phyloP scores from a whole-genome alignment of 2,888 invertebrate genomes.

The Thereva unica region DNA sequence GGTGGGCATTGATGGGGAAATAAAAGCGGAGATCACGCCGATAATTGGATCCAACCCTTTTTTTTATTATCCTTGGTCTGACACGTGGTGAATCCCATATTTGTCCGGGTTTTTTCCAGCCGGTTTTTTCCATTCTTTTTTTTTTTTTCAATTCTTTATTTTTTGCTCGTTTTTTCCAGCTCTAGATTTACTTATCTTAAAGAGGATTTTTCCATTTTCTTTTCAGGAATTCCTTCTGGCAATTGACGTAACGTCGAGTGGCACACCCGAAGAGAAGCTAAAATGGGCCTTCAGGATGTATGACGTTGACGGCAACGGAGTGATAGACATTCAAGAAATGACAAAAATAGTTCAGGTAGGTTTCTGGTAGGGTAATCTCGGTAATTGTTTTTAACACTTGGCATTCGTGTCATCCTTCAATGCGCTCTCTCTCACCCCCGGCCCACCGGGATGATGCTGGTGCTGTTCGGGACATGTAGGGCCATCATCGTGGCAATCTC shows the following conservation, averaged over 20 bases:
- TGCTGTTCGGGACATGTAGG: too few species aligned
- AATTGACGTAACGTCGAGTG: constrained; percentile 96
- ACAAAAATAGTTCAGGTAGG: constrained; percentile 97
- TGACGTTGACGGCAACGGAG: constrained; percentile 97
- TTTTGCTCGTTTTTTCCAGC: neutral
- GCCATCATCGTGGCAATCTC: neutral
- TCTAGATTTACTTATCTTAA: neutral
- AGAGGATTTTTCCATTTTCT: constrained; percentile 13
- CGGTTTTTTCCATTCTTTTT: neutral
- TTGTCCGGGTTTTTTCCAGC: neutral
- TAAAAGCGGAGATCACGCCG: too few species aligned
- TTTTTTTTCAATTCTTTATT: neutral
- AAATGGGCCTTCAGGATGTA: constrained; percentile 99
- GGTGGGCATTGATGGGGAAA: too few species aligned
- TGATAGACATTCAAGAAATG: constrained; percentile 98
- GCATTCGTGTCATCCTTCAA: constrained; percentile 15
- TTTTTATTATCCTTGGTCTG: too few species aligned
- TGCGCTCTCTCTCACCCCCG: neutral
- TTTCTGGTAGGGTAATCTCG: constrained; percentile 2
- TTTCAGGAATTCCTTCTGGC: constrained; percentile 94
- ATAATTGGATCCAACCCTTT: too few species aligned
- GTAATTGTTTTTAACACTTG: neutral
- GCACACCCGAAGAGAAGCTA: constrained; percentile 95
- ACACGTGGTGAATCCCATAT: too few species aligned
- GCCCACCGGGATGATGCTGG: neutral